phyloP scores from a whole-genome alignment of 2,113 vertebrate species.

The Pterophyllum scalare region DNA sequence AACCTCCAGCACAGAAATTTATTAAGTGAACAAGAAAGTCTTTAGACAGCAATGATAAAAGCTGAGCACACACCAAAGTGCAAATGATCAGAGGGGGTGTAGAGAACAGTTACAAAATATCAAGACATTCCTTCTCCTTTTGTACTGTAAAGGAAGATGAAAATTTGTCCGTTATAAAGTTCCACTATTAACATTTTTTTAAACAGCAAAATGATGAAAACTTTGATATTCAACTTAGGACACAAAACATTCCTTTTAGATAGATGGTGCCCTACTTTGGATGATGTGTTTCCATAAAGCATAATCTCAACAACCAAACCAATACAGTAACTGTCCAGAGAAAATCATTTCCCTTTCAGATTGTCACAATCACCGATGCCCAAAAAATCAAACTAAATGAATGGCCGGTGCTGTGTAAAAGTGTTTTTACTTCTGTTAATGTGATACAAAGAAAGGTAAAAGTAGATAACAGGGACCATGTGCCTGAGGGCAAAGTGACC shows the following conservation, averaged over 20 bases:
- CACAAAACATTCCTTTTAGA: neutral
- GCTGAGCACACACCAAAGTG: conserved; percentile 37
- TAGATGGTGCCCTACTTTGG: neutral
- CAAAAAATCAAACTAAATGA: neutral
- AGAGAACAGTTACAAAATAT: neutral
- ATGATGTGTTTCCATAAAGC: neutral
- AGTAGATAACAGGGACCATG: too few relatives aligned
- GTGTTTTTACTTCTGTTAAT: neutral
- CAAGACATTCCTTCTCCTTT: neutral
- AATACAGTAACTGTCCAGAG: neutral
- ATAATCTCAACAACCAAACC: fast-evolving
- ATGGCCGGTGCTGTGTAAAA: neutral
- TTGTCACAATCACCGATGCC: neutral
- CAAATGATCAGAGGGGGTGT: neutral
- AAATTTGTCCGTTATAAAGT: neutral
- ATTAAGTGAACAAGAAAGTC: conserved; percentile 22
- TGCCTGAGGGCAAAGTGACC: too few relatives aligned
- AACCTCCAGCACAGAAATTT: conserved; percentile 37
- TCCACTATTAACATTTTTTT: neutral
- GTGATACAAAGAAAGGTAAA: too few relatives aligned
- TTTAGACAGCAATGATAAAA: conserved; percentile 29
- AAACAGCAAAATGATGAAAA: neutral
- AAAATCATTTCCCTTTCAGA: neutral
- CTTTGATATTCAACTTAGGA: too few relatives aligned
- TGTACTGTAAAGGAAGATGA: neutral